Evolutionary conservation across 2,888 invertebrate species (phyloP), one percentile per base, ranked within the genome.

Genomic region (Oxyteleia sp.): DNA sequence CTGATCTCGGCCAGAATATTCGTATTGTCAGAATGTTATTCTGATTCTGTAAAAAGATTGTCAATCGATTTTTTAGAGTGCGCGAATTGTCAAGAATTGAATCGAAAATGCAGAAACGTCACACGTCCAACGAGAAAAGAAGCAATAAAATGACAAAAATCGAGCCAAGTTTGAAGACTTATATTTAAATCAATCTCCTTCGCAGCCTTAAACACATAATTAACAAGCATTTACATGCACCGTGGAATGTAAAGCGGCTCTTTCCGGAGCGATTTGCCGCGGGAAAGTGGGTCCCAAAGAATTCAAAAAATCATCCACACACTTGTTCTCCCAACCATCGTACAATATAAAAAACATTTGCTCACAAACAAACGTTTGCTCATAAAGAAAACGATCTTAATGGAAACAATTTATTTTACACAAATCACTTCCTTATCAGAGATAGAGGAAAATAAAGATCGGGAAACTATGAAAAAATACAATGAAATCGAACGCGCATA

Each of bases 371-470:
- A 86, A 87, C 85, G 80, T 68, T 26, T 26, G 5, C 26, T 26
- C 51, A 76, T 29, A 79, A 26, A 26, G 26, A 26, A 26, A 26
- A 87, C 79, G 69, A 81, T 80, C 32, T 32, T 85, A 89, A 87
- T 92, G 90, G 91, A 92, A 93, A 93, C 92, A 91, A 92, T 93
- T 90, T 92, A 92, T 92, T 91, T 92, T 93, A 93, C 92, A 92
- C 89, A 92, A 91, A 89, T 90, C 90, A 90, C 86, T 91, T 85
- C 87, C 90, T 90, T 90, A 88, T 90, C 88, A 88, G 88, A 89
- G 88, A 90, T 88, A 87, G 86, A 57, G 38, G 45, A 51, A 47
- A 13, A 15, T n/a, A n/a, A 11, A 16, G 53, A 45, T 53, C 7
- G 15, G 13, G 2, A n/a, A 26, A 43, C 41, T 26, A 59, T 23